phyloP scores from a whole-genome alignment of 2,113 vertebrate genomes.

The Rafetus swinhoei region DNA sequence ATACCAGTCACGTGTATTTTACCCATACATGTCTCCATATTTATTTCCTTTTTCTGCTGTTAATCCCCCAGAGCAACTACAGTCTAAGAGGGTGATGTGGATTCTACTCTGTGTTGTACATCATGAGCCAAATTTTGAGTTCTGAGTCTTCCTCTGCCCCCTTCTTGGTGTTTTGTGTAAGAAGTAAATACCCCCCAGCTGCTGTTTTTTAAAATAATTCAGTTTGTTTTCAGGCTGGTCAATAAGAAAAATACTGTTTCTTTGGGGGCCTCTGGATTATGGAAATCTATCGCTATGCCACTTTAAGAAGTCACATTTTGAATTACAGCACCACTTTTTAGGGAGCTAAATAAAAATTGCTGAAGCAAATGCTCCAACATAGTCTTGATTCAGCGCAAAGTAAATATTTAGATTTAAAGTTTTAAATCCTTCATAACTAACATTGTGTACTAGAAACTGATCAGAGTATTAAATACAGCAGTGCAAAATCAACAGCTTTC shows the following conservation, averaged over 20 bases:
- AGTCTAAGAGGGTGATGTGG: background rate
- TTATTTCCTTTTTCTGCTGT: background rate
- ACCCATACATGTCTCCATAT: accelerated
- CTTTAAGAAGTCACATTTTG: background rate
- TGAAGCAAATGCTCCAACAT: background rate
- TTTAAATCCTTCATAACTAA: background rate
- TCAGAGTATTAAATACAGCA: background rate
- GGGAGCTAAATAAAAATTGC: background rate
- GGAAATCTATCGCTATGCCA: background rate
- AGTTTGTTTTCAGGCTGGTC: constrained; percentile 6
- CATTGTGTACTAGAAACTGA: background rate
- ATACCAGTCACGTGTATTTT: background rate
- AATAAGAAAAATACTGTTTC: background rate
- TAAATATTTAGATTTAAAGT: background rate
- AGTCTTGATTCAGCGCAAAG: background rate
- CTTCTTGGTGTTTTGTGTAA: background rate
- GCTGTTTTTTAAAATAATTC: background rate
- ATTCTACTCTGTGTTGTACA: background rate
- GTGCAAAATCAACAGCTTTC: background rate
- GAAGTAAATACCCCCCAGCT: background rate
- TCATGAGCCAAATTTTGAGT: constrained; percentile 13
- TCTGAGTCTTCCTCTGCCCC: background rate
- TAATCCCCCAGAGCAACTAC: background rate
- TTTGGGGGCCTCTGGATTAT: background rate
- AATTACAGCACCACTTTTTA: background rate